These are phyloP conservation scores for Gambusia affinis DNA, from an alignment of 2,113 vertebrate genomes.

Conservation along the genomic window DNA sequence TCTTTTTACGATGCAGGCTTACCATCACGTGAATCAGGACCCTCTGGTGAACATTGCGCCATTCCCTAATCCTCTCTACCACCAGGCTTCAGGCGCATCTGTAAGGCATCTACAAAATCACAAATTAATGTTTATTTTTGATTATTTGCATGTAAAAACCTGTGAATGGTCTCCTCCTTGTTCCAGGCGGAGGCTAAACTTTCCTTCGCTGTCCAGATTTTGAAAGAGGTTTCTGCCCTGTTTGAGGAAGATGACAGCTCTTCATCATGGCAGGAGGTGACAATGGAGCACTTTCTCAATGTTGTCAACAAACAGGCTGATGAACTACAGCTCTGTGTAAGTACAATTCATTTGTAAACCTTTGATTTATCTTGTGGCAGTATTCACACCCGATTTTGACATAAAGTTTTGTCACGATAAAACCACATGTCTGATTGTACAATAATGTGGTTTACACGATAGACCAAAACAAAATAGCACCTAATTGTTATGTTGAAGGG, in stretches of 20 bases:
- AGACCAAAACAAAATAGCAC: neutral
- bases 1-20: conserved; percentile 38
- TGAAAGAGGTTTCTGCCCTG: conserved; percentile 53
- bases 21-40: conserved; percentile 37
- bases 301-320: conserved; percentile 44
- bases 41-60: neutral
- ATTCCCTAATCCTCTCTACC: conserved; percentile 54
- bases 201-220: conserved; percentile 51
- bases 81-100: conserved; percentile 11
- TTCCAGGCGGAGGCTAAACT: conserved; percentile 59
- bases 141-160: neutral
- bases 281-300: conserved; percentile 50
- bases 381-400: neutral
- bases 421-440: neutral
- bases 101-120: conserved; percentile 38
- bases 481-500: neutral
- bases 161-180: neutral
- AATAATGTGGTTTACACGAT: neutral
- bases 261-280: conserved; percentile 64
- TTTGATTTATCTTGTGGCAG: neutral
- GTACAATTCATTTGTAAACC: conserved; percentile 7
- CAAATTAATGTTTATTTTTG: neutral
- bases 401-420: neutral
- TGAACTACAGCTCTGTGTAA: conserved; percentile 66
- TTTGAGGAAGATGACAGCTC: conserved; percentile 50